Evolutionary conservation across 2,888 invertebrate species (phyloP).

Genomic region (Apotomis capreana): DNA sequence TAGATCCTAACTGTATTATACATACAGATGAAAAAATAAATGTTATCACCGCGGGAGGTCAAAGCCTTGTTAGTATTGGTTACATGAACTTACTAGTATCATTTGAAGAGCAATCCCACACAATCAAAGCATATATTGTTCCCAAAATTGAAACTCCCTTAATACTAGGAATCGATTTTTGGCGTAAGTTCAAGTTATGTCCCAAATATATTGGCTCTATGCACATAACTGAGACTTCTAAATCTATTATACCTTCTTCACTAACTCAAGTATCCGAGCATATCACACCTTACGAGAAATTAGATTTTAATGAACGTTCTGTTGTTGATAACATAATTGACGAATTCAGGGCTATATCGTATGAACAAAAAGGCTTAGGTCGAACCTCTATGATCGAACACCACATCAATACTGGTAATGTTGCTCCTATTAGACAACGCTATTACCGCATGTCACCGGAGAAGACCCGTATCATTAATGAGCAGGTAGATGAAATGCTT

Average conservation of each 20-base stretch:
- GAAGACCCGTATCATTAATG: slow-evolving; percentile 43
- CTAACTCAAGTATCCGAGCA: neutral
- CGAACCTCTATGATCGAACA: slow-evolving; percentile 22
- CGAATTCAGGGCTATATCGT: neutral
- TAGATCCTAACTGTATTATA: slow-evolving; percentile 15
- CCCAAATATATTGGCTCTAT: slow-evolving; percentile 31
- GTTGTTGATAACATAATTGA: neutral
- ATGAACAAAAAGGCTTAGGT: slow-evolving; percentile 3
- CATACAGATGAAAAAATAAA: neutral
- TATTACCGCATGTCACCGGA: slow-evolving; percentile 37
- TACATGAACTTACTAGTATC: slow-evolving; percentile 35
- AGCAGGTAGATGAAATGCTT: slow-evolving; percentile 46
- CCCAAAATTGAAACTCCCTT: slow-evolving; percentile 37
- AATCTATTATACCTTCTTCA: neutral
- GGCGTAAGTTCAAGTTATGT: slow-evolving; percentile 40
- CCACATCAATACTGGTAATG: slow-evolving; percentile 44
- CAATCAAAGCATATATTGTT: slow-evolving; percentile 42
- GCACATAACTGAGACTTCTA: slow-evolving; percentile 3
- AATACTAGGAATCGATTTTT: slow-evolving; percentile 47
- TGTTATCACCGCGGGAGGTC: slow-evolving; percentile 34
- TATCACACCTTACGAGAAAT: neutral
- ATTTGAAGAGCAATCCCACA: slow-evolving; percentile 36
- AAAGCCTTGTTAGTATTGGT: slow-evolving; percentile 26
- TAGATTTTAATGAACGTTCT: neutral
- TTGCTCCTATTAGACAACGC: slow-evolving; percentile 44